phyloP scores from a whole-genome alignment of 2,797 vertebrate genomes.

The Ibycter americanus region DNA sequence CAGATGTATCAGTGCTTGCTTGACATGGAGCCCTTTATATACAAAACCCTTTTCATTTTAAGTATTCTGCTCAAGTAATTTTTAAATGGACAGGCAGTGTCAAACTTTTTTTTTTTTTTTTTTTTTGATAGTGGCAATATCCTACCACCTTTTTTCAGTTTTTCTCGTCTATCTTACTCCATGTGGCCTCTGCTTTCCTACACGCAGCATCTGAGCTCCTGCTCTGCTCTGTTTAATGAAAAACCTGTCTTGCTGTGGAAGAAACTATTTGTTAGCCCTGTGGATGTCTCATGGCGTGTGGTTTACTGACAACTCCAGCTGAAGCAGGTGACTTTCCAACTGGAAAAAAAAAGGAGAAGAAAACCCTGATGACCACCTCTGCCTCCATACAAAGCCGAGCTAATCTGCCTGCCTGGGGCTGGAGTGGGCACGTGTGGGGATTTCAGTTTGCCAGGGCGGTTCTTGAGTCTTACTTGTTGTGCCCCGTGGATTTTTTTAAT shows the following conservation, averaged over 20 bases:
- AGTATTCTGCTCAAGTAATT: not conserved
- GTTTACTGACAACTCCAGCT: not conserved
- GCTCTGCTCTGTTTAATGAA: not conserved
- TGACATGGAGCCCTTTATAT: not conserved
- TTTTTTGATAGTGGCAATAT: not conserved
- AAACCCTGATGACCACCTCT: not conserved
- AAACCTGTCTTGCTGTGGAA: not conserved
- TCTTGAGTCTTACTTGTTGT: not conserved
- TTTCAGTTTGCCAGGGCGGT: not conserved
- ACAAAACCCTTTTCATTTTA: not conserved
- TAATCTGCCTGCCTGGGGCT: not conserved
- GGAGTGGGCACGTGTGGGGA: fast-evolving
- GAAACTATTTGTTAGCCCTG: constrained; percentile 9
- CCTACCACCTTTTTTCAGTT: not conserved
- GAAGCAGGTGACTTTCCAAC: not conserved
- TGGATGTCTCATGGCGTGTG: not conserved
- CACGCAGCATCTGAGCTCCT: not conserved
- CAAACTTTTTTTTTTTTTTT: not conserved
- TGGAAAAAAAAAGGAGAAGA: not conserved
- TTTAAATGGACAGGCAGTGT: not conserved
- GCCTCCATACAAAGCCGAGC: not conserved
- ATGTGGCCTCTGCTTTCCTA: fast-evolving
- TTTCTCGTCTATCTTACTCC: not conserved
- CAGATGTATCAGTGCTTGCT: not conserved
- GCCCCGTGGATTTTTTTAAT: not conserved